phyloP scores from a whole-genome alignment of 2,113 vertebrate genomes.

The Pogona vitticeps region DNA sequence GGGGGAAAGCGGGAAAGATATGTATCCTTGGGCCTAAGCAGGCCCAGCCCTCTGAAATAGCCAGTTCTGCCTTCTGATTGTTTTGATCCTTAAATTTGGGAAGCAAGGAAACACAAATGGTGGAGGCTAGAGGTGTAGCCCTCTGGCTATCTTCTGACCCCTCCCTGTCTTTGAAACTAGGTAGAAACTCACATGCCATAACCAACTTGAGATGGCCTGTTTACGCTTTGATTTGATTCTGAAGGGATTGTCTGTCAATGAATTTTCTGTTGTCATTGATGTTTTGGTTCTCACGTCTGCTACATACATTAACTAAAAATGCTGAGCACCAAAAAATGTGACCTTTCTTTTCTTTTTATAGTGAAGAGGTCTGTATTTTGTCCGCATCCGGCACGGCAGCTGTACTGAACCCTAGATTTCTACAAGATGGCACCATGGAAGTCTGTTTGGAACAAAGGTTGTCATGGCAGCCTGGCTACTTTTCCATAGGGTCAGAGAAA shows the following conservation, averaged over 20 bases:
- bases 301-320: neutral
- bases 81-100: no score
- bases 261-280: neutral
- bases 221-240: neutral
- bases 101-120: no score
- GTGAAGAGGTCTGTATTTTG: slow-evolving; percentile 98
- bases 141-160: no score
- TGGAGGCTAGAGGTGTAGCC: no score
- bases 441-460: slow-evolving; percentile 94
- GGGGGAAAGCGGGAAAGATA: no score
- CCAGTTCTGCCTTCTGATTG: no score
- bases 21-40: no score
- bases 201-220: neutral
- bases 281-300: slow-evolving; percentile 14
- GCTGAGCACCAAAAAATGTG: no score
- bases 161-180: no score
- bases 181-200: neutral
- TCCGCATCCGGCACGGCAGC: slow-evolving; percentile 96
- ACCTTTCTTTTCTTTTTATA: slow-evolving; percentile 69
- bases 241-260: neutral
- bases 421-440: slow-evolving; percentile 93
- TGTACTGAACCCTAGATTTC: slow-evolving; percentile 93
- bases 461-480: slow-evolving; percentile 80
- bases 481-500: slow-evolving; percentile 83
- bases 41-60: no score